Evolutionary conservation across 2,797 vertebrate species (phyloP), one percentile per base, ranked within the genome.

Genomic region (Trachops cirrhosus): DNA sequence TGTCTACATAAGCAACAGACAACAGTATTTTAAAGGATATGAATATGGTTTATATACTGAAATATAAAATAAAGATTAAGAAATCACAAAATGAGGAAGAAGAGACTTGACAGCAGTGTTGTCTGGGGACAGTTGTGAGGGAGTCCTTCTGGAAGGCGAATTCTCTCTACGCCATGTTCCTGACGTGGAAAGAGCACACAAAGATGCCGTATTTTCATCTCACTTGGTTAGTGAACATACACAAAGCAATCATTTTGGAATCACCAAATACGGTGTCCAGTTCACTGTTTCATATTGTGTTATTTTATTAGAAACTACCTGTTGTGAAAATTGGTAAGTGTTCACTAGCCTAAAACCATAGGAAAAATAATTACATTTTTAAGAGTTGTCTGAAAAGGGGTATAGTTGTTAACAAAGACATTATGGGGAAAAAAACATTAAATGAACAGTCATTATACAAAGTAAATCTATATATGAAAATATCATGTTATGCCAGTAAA

Each of bases 281-380:
- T 32, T 71, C 37, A 80, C 6, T 75, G 73, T 32, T 92, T 86
- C 59, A n/a, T 32, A 46, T 64, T 86, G 24, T 16, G 74, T 39
- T 83, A n/a, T 77, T 52, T 88, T 18, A 77, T 77, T 70, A 73
- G 50, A 88, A 93, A 74, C 37, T 78, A 11, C 1, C 48, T 19
- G 32, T 67, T 92, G 46, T 86, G 59, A 91, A 89, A 83, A 89
- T 8, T n/a, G 19, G 41, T 77, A 18, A 80, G 54, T 50, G 24
- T 26, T 24, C 32, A 44, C 70, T 75, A 84, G 9, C 54, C 46
- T 86, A 89, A 83, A 80, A 78, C 22, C 29, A 70, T 37, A 77
- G 62, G 91, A 93, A 92, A 84, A 92, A 87, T 77, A 82, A 71
- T 70, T 71, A 52, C 16, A 32, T 67, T 75, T 92, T 62, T 50